Evolutionary conservation across 2,888 invertebrate species (phyloP).

Genomic region (Fragum whitleyi): DNA sequence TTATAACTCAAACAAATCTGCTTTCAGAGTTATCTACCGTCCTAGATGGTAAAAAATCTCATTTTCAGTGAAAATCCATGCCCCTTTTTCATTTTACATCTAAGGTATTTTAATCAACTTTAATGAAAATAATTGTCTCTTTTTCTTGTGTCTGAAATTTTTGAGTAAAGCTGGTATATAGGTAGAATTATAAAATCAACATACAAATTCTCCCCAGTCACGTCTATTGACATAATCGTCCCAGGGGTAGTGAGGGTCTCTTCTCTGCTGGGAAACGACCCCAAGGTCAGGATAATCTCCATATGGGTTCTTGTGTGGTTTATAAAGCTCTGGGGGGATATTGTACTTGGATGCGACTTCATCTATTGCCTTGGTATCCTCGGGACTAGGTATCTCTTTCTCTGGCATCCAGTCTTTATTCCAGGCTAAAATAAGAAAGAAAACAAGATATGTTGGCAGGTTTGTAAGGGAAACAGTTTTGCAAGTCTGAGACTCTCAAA

Average conservation of each 20-base stretch:
- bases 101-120: no score
- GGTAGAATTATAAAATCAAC: no score
- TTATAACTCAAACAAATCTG: no score
- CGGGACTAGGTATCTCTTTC: neutral
- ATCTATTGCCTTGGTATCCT: neutral
- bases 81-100: no score
- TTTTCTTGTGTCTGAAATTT: no score
- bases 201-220: constrained; percentile 22
- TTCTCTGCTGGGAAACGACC: neutral
- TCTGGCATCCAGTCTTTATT: constrained; percentile 18
- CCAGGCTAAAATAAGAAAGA: constrained; percentile 25
- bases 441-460: neutral
- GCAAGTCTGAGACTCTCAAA: no score
- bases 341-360: constrained; percentile 15
- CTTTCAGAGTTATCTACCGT: no score
- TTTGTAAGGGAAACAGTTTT: neutral
- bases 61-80: no score
- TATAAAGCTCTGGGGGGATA: constrained; percentile 9
- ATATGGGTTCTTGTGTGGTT: neutral
- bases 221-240: constrained; percentile 2
- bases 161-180: no score
- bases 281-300: constrained; percentile 19
- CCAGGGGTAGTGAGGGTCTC: constrained; percentile 12
- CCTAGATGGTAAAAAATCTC: no score
- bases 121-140: no score